Base-by-base conservation (phyloP, 1,140 invertebrate genomes). In the Alviniconcha marisindica region DNA sequence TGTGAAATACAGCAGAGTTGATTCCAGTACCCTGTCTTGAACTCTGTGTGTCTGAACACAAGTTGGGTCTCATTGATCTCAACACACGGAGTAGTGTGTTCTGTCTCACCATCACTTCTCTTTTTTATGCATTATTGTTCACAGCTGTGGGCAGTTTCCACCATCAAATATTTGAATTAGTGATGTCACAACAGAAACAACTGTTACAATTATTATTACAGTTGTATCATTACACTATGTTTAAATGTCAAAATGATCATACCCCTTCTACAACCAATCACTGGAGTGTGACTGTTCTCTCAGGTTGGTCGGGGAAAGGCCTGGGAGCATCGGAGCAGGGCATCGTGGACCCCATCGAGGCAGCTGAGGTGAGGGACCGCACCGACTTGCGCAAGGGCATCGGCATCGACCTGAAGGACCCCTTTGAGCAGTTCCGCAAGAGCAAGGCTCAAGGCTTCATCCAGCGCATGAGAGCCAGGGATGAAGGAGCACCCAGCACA, bases 381-480 rank as follows among this genome's bases (percentile, higher is more conserved):
- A 95, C 95, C 83, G 97, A 99, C 92, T 96, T 97, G 94, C 99
- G 97, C 92, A 98, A 97, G 95, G 97, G 97, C 86, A 95, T 99
- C 71, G 98, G 98, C 60, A 87, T 94, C n/a, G 88, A 90, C 71
- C 95, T 97, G 82, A 97, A 96, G 91, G 93, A 98, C 83, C 98
- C 98, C 0, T 99, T 98, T 92, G 98, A 99, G 93, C 97, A 97
- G 91, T 99, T 99, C 94, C 95, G 98, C 82, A 99, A 99, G 93
- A 98, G 96, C 91, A 99, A 98, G 94, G 97, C 97, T 74, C 97
- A 98, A 89, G 97, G 97, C 71, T 99, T 99, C 94, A 98, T 99
- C 81, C 97, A 97, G 81, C 95, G 98, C 89, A 99, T 99, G 97
- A 97, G 97, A 92, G 96, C 97, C 36, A 95, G 97, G 91, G 97